phyloP scores from a whole-genome alignment of 2,888 invertebrate genomes.

The Pemphredon lugubris region DNA sequence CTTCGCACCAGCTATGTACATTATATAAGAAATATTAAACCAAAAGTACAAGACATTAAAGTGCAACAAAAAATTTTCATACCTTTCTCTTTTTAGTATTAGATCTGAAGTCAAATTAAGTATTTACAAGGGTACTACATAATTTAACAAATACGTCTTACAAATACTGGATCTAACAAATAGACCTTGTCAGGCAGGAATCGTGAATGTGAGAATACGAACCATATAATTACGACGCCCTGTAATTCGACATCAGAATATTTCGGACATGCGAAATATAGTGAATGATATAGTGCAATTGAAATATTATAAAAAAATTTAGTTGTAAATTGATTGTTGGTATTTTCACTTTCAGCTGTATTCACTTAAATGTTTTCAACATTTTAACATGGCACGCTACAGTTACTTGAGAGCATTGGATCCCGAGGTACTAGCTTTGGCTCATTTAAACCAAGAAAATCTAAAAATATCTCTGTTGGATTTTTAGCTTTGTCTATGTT shows the following conservation, averaged over 20 bases:
- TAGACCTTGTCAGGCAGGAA: constrained; percentile 23
- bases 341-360: constrained; percentile 39
- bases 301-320: constrained; percentile 25
- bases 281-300: constrained; percentile 13
- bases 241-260: neutral
- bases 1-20: constrained; percentile 6
- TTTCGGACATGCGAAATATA: neutral
- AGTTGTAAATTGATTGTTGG: constrained; percentile 3
- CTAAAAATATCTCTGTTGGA: constrained; percentile 67
- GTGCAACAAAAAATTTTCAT: too few relatives aligned
- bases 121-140: constrained; percentile 25
- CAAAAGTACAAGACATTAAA: neutral
- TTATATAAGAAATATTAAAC: constrained; percentile 12
- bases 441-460: constrained; percentile 65
- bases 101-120: constrained; percentile 24
- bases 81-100: too few relatives aligned
- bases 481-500: constrained; percentile 32
- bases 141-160: constrained; percentile 36
- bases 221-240: constrained; percentile 6
- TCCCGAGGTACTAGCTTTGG: constrained; percentile 54
- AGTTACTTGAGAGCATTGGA: constrained; percentile 37
- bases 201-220: constrained; percentile 38
- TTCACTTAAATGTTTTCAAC: constrained; percentile 16
- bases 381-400: constrained; percentile 57
- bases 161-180: constrained; percentile 38